Base-by-base conservation (phyloP, 2,888 invertebrate species). In the Sphaerophoria taeniata region DNA sequence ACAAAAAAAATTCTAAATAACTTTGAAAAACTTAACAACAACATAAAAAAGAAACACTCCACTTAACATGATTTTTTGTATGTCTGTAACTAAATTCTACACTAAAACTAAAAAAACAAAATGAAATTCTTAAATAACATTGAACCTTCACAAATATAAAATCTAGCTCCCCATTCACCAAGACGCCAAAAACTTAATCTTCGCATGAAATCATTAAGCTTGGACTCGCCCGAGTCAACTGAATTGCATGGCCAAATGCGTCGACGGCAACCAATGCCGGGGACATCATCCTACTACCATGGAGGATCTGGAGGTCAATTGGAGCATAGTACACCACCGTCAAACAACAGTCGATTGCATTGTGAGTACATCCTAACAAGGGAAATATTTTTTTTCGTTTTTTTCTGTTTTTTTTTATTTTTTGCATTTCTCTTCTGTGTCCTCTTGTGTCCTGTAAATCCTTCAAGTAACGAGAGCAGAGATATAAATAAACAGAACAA, bases 121-220 rank as follows among this genome's bases (percentile, higher is more conserved):
- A 49, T 9, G 65, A 43, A n/a, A 69, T 65, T 58, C 33, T 72
- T 60, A 60, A 73, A 85, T 85, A 69, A 85, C 61, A 85, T 85
- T 81, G 70, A 61, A 51, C 69, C 76, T 85, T 85, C 85, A 81
- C 70, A 81, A 73, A 73, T 36, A 63, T 36, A 63, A 85, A 70
- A 83, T 90, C 92, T 95, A 98, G 98, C 98, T 92, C 98, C 98
- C 89, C 98, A 98, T 93, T 98, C 98, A 92, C 98, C 98, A 90
- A 95, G 98, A 91, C 96, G 98, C 87, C 98, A 98, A 94, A 97
- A 98, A 94, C 94, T 98, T 93, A 98, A 98, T 94, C 95, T 98
- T 93, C 95, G 98, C 92, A 98, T 98, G 98, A 98, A 99, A 95
- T 98, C 98, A 92, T 95, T 98, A 90, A 98, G 98, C 87, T 93